These are phyloP conservation scores for Nycticebus coucang DNA, from an alignment of 2,113 vertebrate genomes.

Conservation along the genomic window DNA sequence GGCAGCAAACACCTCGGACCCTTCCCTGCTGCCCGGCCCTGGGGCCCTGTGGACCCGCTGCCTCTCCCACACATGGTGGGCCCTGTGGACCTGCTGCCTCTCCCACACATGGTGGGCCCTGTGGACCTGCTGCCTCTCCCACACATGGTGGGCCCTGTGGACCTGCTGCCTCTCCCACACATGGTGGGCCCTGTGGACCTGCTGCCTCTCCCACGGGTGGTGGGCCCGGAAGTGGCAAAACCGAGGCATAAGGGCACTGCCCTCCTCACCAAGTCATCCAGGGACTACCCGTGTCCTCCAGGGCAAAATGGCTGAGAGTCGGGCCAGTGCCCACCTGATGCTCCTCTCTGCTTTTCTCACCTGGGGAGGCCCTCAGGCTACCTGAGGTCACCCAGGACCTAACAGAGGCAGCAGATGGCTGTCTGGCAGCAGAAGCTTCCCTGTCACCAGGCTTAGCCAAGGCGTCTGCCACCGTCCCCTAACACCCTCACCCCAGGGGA, in stretches of 20 bases:
- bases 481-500: neutral
- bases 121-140: no score
- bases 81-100: no score
- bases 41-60: no score
- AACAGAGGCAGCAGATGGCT: accelerated
- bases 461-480: accelerated
- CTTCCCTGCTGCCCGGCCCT: no score
- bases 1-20: accelerated
- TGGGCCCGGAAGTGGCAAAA: accelerated
- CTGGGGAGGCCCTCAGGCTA: accelerated
- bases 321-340: accelerated
- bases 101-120: no score
- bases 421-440: accelerated
- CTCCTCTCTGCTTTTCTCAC: accelerated
- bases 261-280: neutral
- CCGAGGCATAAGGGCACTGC: accelerated
- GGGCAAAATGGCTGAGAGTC: accelerated
- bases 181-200: no score
- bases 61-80: no score
- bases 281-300: accelerated
- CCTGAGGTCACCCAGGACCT: accelerated
- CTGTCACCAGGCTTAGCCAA: accelerated
- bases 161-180: no score
- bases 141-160: no score
- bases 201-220: accelerated